Base-by-base conservation (phyloP, 2,888 invertebrate genomes). In the Drosophila pegasa region DNA sequence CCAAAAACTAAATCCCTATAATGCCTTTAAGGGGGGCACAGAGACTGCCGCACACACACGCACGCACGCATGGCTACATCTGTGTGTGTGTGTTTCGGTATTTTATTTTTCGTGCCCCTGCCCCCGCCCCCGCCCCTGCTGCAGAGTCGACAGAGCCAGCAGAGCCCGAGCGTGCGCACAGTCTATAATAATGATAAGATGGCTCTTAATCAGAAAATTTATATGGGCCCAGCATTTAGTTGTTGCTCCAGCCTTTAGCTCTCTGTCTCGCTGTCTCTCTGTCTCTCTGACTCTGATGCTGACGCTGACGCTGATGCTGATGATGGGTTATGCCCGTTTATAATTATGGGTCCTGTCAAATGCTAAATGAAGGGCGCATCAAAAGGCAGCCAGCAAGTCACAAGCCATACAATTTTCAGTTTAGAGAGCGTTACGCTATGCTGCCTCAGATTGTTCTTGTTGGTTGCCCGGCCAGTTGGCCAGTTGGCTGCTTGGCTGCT, bases 141-240 rank as follows among this genome's bases (percentile, higher is more conserved):
- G n/a, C 66, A 47, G 16, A 50, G 60, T 40, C 68, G 16, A 37
- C 29, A 52, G 52, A 52, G 65, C 47, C 59, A 41, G 38, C 27
- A 47, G 55, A 61, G 61, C 52, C 56, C 62, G 78, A 88, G 87
- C 85, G 88, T 88, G 87, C 84, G 84, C 87, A 81, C 85, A 87
- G 83, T 87, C 90, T 82, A 88, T 86, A 86, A 89, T 91, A 90
- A 91, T 91, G 91, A 91, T 91, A 92, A 91, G 91, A 91, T 91
- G 91, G 87, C 91, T 91, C 91, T 91, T 91, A 91, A 91, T 91
- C 91, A 91, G 90, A 91, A 91, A 91, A 91, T 91, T 89, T 91
- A 91, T 91, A 90, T 90, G 71, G 76, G 84, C 82, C 80, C 82
- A 83, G 81, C 83, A 88, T 80, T 84, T 86, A 87, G 80, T 84